phyloP scores from a whole-genome alignment of 2,113 vertebrate genomes.

The Caracal caracal region DNA sequence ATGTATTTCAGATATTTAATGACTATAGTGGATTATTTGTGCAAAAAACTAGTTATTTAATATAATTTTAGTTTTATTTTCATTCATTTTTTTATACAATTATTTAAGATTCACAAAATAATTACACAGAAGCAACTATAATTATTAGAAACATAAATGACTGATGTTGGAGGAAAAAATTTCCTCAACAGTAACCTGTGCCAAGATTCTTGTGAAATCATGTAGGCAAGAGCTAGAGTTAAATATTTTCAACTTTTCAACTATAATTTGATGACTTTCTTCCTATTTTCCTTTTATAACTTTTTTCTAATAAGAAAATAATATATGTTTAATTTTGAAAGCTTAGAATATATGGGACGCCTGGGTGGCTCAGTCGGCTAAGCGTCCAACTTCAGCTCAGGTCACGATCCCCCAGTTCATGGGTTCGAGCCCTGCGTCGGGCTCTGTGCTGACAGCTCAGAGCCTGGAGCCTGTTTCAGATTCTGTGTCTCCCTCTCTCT shows the following conservation, averaged over 20 bases:
- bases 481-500: no score
- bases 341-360: not conserved
- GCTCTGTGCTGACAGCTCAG: no score
- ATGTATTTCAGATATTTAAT: not conserved
- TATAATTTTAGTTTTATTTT: not conserved
- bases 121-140: not conserved
- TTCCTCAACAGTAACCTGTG: not conserved
- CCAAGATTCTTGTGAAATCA: not conserved
- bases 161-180: not conserved
- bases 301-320: not conserved
- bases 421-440: no score
- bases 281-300: not conserved
- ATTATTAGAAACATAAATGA: not conserved
- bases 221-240: not conserved
- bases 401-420: no score
- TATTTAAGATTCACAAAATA: not conserved
- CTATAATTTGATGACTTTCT: not conserved
- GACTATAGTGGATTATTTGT: not conserved
- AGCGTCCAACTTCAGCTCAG: no score
- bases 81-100: conserved; percentile 29
- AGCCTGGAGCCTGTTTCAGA: no score
- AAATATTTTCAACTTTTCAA: not conserved
- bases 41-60: not conserved
- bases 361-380: no score
- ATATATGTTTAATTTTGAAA: not conserved